Percentiles rank a stretch among this genome's conserved stretches.
These are phyloP conservation scores for Stictonetta naevosa DNA, from an alignment of 2,113 vertebrate genomes.

Conservation along the genomic window DNA sequence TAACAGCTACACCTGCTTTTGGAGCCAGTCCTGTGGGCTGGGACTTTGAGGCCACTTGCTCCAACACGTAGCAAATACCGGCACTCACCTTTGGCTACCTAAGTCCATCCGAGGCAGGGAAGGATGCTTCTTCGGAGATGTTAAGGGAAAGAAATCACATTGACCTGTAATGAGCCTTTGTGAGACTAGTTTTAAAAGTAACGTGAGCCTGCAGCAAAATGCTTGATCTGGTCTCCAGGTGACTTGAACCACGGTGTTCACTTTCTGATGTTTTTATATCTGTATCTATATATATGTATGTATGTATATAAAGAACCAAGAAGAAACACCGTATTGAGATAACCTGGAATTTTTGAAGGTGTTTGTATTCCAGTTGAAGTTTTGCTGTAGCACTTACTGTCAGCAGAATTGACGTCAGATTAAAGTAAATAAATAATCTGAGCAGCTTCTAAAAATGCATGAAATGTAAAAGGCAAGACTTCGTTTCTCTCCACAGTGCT, in stretches of 20 bases:
- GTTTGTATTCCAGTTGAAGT: neutral
- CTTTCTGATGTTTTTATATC: neutral
- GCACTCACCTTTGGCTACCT: neutral
- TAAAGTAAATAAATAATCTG: conserved; percentile 4
- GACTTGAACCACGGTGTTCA: neutral
- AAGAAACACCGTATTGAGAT: neutral
- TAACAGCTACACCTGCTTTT: neutral
- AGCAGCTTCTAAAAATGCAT: conserved; percentile 12
- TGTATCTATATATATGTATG: neutral
- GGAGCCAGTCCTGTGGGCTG: neutral
- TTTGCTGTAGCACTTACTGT: neutral
- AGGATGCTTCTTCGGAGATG: neutral
- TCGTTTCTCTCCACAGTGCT: neutral
- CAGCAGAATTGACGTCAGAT: neutral
- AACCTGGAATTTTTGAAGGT: neutral
- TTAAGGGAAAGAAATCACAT: neutral
- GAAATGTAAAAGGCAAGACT: neutral
- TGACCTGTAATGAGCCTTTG: neutral
- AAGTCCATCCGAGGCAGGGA: neutral
- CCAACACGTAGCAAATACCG: neutral
- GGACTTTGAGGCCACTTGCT: neutral
- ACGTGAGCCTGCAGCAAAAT: neutral
- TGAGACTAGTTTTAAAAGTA: neutral
- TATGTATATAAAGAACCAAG: neutral
- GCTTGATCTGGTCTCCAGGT: neutral